phyloP scores from a whole-genome alignment of 2,888 invertebrate genomes.

The Galerucella nymphaeae region DNA sequence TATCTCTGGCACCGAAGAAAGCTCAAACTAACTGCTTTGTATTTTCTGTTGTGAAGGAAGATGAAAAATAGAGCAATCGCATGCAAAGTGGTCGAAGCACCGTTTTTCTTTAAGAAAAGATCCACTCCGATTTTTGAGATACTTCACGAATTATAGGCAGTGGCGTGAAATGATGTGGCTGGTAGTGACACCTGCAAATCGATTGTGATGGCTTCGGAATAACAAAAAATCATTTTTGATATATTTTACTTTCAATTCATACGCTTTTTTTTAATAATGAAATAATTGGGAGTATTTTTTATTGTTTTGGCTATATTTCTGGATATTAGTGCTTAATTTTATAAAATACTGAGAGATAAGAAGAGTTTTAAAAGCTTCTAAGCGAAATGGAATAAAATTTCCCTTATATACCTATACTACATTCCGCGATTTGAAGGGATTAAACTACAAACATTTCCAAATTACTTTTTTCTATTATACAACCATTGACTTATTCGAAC shows the following conservation, averaged over 20 bases:
- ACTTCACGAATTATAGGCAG: slow-evolving; percentile 59
- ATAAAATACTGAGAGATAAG: too few relatives aligned
- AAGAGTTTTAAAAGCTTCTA: too few relatives aligned
- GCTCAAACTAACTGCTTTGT: too few relatives aligned
- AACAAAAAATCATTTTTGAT: not conserved
- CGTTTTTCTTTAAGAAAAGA: slow-evolving; percentile 55
- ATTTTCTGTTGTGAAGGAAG: not conserved
- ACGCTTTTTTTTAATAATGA: too few relatives aligned
- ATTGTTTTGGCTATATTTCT: too few relatives aligned
- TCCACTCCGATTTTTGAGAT: slow-evolving; percentile 65
- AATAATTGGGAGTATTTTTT: too few relatives aligned
- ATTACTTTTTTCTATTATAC: not conserved
- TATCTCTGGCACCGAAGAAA: too few relatives aligned
- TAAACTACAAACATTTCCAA: not conserved
- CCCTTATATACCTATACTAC: too few relatives aligned
- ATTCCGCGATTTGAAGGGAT: not conserved
- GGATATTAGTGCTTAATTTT: too few relatives aligned
- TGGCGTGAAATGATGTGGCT: slow-evolving; percentile 54
- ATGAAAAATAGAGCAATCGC: slow-evolving; percentile 41
- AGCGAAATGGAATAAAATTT: too few relatives aligned
- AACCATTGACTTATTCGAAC: slow-evolving; percentile 3
- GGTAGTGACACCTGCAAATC: slow-evolving; percentile 64
- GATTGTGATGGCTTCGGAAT: slow-evolving; percentile 53
- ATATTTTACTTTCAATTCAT: not conserved
- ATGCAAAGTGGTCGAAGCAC: slow-evolving; percentile 56